Evolutionary conservation across 2,797 vertebrate species (phyloP), one percentile per base, ranked within the genome.

Genomic region (Sebastes vulpes): DNA sequence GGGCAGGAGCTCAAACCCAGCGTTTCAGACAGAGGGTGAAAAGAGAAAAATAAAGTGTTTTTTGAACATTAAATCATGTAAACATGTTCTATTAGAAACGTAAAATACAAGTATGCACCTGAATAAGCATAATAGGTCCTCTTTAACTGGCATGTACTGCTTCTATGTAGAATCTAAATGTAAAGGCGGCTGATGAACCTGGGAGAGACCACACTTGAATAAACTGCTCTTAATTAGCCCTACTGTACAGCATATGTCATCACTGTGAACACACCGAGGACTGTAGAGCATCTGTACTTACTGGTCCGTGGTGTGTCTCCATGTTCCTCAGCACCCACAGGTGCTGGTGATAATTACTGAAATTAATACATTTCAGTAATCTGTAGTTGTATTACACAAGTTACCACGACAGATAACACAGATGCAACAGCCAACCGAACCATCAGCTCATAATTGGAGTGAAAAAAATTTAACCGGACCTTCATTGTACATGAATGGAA

Each of bases 301-400:
- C 60, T 79, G 26, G 26, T 81, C 61, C 65, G 60, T 69, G 64
- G 26, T 65, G 54, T 56, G 63, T 72, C 53, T 73, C 9, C 18
- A 14, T 64, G 53, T 74, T 76, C 59, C 72, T 65, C 38, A 63
- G 32, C n/a, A 59, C 53, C 61, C 21, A 65, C 65, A 77, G 38
- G 35, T 71, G 71, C 52, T 59, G 29, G 59, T 57, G 35, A 54
- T 66, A 81, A 76, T 74, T 81, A 74, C 11, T 66, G 59, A 72
- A 75, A 75, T 21, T 1, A 65, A 63, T 25, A 71, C 20, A 75
- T 72, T 56, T 70, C 48, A 64, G 2, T 21, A 21, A 26, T 66
- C 60, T 26, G 4, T 38, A 7, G 10, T 20, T 65, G 59, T 66
- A 57, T 26, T 21, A 48, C 32, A 42, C 7, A 21, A 10, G 25